A percentile compares a stretch with the other conserved stretches of the same genome.
These are phyloP conservation scores for Coregonus clupeaformis DNA, from an alignment of 2,113 vertebrate species.

Conservation along the genomic window DNA sequence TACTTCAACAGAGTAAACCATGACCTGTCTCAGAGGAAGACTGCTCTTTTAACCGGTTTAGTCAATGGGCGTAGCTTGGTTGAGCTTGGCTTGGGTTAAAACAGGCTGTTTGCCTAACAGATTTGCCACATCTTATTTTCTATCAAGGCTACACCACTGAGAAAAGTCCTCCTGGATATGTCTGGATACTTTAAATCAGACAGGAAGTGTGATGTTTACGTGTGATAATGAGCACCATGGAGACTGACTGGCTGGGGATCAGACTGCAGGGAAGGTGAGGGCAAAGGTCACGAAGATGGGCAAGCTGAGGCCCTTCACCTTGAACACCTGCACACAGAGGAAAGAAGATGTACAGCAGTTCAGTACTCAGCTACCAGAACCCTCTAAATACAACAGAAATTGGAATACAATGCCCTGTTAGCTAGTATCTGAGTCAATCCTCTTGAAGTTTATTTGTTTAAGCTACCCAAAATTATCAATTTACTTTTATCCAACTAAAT, in stretches of 20 bases:
- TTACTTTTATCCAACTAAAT: no score
- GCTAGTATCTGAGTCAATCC: not conserved
- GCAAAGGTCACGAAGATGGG: constrained; percentile 14
- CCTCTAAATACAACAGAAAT: not conserved
- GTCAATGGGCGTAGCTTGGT: not conserved
- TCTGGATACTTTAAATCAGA: not conserved
- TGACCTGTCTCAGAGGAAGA: not conserved
- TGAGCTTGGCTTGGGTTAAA: not conserved
- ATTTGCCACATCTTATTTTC: not conserved
- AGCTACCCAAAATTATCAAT: no score
- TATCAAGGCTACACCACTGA: not conserved
- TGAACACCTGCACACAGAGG: constrained; percentile 17
- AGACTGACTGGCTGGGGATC: not conserved
- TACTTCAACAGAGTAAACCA: not conserved
- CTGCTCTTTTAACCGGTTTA: not conserved
- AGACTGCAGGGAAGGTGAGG: constrained; percentile 13
- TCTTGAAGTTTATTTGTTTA: not conserved
- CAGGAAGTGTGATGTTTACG: not conserved
- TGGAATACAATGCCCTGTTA: no score
- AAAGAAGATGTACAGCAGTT: not conserved
- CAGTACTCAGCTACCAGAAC: not conserved
- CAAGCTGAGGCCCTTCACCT: constrained; percentile 2
- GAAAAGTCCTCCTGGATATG: not conserved
- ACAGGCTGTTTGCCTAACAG: not conserved
- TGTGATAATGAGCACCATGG: not conserved